These are phyloP conservation scores for Delichon dasypus DNA, from an alignment of 2,797 vertebrate genomes.

Conservation along the genomic window DNA sequence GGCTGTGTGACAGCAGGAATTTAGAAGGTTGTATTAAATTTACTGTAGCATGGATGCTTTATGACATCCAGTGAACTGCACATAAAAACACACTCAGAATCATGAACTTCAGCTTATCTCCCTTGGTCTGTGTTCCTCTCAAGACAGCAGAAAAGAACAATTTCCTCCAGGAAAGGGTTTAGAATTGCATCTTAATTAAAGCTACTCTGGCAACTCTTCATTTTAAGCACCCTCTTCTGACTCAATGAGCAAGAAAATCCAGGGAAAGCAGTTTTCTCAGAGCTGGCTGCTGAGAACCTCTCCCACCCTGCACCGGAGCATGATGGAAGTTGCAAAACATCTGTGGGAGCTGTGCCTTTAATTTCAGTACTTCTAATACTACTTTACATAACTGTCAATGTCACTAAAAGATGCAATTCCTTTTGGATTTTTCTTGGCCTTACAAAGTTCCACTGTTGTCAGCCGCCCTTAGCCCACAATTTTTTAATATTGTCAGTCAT, in stretches of 20 bases:
- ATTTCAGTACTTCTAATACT: neutral
- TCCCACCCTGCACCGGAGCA: neutral
- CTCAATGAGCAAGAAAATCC: neutral
- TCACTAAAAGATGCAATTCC: neutral
- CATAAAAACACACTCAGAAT: neutral
- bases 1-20: neutral
- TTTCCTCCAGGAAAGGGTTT: neutral
- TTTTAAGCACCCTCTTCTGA: neutral
- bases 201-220: neutral
- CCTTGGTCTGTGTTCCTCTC: neutral
- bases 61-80: neutral
- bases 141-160: neutral
- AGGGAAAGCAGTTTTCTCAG: neutral
- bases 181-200: neutral
- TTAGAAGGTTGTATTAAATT: neutral
- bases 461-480: neutral
- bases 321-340: neutral
- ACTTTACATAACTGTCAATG: neutral
- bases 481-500: neutral
- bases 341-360: neutral
- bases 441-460: neutral
- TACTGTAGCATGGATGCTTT: neutral
- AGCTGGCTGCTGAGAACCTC: neutral
- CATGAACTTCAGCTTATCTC: neutral
- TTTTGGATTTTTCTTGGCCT: neutral